Conservation (phyloP, 2,888 invertebrate species). For the Nomada flava region DNA sequence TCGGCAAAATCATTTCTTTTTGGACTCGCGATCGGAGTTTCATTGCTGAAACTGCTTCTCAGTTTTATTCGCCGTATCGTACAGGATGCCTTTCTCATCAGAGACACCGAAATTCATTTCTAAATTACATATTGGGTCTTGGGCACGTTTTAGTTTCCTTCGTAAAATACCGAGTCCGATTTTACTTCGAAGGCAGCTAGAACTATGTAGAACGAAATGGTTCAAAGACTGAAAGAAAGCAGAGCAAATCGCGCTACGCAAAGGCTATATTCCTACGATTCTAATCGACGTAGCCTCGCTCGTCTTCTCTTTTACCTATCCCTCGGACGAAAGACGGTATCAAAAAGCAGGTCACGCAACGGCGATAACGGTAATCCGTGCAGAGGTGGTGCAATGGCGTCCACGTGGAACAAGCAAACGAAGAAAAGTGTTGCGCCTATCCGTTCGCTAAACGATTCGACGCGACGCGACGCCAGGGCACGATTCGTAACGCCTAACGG, state of each 20-base stretch:
- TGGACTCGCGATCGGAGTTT: too few relatives aligned
- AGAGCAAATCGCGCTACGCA: too few relatives aligned
- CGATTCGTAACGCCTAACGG: constrained; percentile 33
- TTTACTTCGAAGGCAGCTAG: too few relatives aligned
- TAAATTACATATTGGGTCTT: too few relatives aligned
- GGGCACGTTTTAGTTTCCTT: too few relatives aligned
- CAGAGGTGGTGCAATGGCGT: constrained; percentile 62
- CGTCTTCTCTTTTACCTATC: constrained; percentile 38
- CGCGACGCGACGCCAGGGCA: constrained; percentile 1
- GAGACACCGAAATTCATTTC: too few relatives aligned
- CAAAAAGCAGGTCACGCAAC: constrained; percentile 76
- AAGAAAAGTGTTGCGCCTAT: constrained; percentile 54
- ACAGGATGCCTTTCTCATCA: too few relatives aligned
- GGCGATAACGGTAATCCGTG: constrained; percentile 77
- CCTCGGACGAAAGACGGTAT: constrained; percentile 47
- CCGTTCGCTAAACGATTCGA: not conserved
- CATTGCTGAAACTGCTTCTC: too few relatives aligned
- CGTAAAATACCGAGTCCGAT: too few relatives aligned
- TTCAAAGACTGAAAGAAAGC: not conserved
- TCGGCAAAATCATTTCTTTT: too few relatives aligned
- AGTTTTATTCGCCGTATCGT: too few relatives aligned
- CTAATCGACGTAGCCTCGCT: constrained; percentile 26
- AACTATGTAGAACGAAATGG: too few relatives aligned
- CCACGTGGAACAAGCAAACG: constrained; percentile 65
- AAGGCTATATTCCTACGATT: not conserved